phyloP scores from a whole-genome alignment of 2,113 vertebrate genomes.

The Myodes glareolus region DNA sequence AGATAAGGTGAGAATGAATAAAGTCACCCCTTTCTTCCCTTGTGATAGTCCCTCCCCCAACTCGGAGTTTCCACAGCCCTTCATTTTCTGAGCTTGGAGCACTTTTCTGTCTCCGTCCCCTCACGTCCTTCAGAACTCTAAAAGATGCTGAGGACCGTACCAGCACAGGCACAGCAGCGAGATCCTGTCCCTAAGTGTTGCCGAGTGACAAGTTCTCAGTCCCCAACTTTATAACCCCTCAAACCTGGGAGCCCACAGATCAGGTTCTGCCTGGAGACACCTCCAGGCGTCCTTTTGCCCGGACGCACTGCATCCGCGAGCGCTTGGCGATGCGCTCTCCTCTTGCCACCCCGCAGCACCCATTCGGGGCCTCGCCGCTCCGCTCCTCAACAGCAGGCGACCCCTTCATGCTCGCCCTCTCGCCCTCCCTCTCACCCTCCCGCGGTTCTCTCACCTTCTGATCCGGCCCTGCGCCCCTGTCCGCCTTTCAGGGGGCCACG shows the following conservation, averaged over 20 bases:
- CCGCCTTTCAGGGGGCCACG: too few species aligned
- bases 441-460: not conserved
- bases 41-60: fast-evolving
- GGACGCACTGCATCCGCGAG: not conserved
- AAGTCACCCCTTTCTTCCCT: too few species aligned
- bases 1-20: not conserved
- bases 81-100: not conserved
- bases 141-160: not conserved
- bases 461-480: not conserved
- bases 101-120: not conserved
- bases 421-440: not conserved
- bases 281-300: not conserved
- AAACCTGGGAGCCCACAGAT: not conserved
- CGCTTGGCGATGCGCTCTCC: not conserved
- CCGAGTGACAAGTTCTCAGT: fast-evolving
- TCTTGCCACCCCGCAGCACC: not conserved
- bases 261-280: not conserved
- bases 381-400: not conserved
- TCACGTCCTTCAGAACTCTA: not conserved
- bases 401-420: not conserved
- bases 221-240: not conserved
- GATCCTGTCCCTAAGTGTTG: not conserved
- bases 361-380: too few species aligned
- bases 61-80: fast-evolving
- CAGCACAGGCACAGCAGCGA: not conserved